Evolutionary conservation across 2,113 vertebrate species (phyloP).

Genomic region (Gymnobelideus leadbeateri): DNA sequence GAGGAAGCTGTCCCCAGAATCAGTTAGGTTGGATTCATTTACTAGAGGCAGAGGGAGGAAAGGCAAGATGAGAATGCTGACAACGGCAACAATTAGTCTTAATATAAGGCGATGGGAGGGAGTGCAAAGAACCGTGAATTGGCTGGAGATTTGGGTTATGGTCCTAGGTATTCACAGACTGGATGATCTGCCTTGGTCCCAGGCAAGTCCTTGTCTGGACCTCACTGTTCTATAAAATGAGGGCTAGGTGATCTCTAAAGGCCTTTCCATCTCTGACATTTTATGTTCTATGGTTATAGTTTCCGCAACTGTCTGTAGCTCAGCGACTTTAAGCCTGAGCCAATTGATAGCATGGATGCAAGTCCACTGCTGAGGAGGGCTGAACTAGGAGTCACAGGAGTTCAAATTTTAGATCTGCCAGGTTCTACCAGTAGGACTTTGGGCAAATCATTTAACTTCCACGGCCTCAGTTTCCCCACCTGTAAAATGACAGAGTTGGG

Average conservation of each 20-base stretch:
- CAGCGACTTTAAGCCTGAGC: background rate
- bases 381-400: background rate
- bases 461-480: background rate
- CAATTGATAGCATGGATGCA: background rate
- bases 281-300: background rate
- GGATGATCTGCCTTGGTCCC: background rate
- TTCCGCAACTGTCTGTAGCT: background rate
- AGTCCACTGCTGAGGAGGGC: background rate
- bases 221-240: background rate
- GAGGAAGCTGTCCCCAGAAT: background rate
- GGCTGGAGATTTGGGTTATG: background rate
- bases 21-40: background rate
- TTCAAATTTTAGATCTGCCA: background rate
- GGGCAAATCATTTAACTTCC: background rate
- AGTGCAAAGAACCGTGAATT: background rate
- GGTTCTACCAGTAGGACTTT: background rate
- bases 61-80: background rate
- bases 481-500: background rate
- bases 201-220: background rate
- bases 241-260: background rate
- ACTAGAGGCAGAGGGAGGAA: background rate
- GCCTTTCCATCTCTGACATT: background rate
- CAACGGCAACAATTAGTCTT: background rate
- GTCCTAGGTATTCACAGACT: background rate
- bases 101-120: background rate